phyloP scores from a whole-genome alignment of 64 coral and sea anemone species.

The Montipora capricornis region DNA sequence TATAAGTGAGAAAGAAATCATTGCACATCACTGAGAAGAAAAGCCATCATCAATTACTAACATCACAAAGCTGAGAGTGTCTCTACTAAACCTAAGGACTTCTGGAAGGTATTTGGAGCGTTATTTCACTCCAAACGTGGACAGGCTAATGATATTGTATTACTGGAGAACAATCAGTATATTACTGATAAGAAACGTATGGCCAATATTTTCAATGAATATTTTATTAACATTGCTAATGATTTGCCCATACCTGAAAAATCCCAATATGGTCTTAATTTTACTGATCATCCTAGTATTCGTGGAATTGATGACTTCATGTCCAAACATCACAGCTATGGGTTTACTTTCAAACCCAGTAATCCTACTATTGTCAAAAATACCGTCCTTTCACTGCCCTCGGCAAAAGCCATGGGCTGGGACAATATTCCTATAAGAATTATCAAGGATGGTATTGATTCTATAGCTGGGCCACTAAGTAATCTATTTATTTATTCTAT shows the following conservation, averaged over 20 bases:
- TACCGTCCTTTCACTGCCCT: slow-evolving; percentile 5
- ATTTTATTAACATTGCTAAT: neutral
- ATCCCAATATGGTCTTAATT: no score
- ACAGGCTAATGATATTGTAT: slow-evolving; percentile 50
- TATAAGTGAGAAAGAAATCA: slow-evolving; percentile 24
- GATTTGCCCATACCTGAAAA: no score
- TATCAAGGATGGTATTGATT: slow-evolving; percentile 56
- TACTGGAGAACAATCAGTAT: slow-evolving; percentile 23
- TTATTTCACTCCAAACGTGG: slow-evolving; percentile 42
- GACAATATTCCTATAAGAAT: slow-evolving; percentile 42
- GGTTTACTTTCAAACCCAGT: neutral
- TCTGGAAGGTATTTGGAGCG: slow-evolving; percentile 35
- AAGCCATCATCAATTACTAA: slow-evolving; percentile 35
- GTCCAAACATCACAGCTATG: no score
- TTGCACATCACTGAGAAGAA: slow-evolving; percentile 35
- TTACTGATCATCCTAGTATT: no score
- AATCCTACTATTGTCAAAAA: neutral
- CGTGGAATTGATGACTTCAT: no score
- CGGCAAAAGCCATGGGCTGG: neutral
- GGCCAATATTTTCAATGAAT: neutral
- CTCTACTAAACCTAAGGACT: slow-evolving; percentile 40
- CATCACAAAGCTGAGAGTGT: slow-evolving; percentile 24
- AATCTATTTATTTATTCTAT: slow-evolving; percentile 59
- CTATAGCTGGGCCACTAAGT: slow-evolving; percentile 41
- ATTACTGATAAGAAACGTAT: slow-evolving; percentile 33